Conservation (phyloP, 2,113 vertebrate genomes). For the Clupea harengus region DNA sequence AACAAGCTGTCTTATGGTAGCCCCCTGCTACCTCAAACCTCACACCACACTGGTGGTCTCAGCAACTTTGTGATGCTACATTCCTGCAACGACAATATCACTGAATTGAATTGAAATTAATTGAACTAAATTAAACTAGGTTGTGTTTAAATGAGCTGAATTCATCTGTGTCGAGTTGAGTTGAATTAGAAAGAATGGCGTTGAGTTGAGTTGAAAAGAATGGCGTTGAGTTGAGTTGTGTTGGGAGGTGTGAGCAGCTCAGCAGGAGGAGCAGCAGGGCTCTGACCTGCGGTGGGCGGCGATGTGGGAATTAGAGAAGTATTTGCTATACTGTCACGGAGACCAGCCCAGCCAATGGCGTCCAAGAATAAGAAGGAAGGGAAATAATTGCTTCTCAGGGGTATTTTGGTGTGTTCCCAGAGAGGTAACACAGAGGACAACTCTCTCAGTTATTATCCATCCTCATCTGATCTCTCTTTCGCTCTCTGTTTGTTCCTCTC, state of each 20-base stretch:
- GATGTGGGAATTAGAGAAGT: slow-evolving; percentile 50
- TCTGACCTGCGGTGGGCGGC: slow-evolving; percentile 38
- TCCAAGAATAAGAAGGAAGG: slow-evolving; percentile 61
- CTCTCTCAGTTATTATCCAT: slow-evolving; percentile 37
- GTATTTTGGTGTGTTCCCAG: slow-evolving; percentile 49
- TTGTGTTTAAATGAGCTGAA: background rate
- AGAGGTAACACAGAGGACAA: slow-evolving; percentile 58
- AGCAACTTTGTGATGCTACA: too few species aligned
- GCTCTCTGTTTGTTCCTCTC: background rate
- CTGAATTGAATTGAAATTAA: background rate
- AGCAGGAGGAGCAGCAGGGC: background rate
- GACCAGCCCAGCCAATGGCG: slow-evolving; percentile 38
- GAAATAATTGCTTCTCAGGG: slow-evolving; percentile 55
- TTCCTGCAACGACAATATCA: background rate
- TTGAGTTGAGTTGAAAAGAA: background rate
- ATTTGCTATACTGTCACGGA: slow-evolving; percentile 50
- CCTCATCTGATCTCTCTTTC: background rate
- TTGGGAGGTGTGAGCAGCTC: background rate
- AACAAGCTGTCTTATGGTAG: background rate
- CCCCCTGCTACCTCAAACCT: too few species aligned
- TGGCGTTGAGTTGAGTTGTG: background rate
- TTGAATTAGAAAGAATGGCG: background rate
- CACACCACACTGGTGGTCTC: too few species aligned
- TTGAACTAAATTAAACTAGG: background rate
- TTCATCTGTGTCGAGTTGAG: background rate